Base-by-base conservation (phyloP, 2,888 invertebrate species). In the Bursaphelenchus okinawaensis region DNA sequence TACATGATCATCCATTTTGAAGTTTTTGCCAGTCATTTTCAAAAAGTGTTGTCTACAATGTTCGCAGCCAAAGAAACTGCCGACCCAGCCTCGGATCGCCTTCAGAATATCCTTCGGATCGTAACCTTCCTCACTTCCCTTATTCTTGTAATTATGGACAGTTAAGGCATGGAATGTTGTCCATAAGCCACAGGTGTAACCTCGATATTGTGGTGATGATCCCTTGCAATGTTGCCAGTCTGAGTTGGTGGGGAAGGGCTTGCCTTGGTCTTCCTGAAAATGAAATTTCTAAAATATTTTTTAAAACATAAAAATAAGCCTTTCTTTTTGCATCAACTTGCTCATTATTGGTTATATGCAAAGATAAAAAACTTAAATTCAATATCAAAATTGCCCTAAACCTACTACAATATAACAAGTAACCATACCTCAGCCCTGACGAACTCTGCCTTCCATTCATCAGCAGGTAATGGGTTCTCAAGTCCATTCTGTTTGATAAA, bases 171-270 rank as follows among this genome's bases (percentile, higher is more conserved):
- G 96, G 83, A 95, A 98, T 73, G 93, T 85, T 19, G 89, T 90
- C 98, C 98, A 98, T 26, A 98, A 85, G 0, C 93, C 90, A 84
- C 96, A 98, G 0, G 93, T 90, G 83, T 91, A 96, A 16, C 94
- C 93, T 58, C 95, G 87, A 51, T 67, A 76, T 8, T 67, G 59
- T 3, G 67, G 64, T 16, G 63, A 58, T 31, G 66, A 66, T 24
- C 69, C 69, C 56, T 72, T 71, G 57, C 81, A 81, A 61, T 81
- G 81, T 51, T 81, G 76, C 81, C 81, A 81, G 23, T 78, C 76
- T 3, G 73, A 69, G 57, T 70, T 67, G 20, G 73, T 61, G 29
- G 81, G 80, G 75, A 81, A 81, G 7, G 81, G 81, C 54, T 71
- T 66, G 24, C 73, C 76, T 23, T 77, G 75, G 24, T 72, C 74